These are phyloP conservation scores for Sterna hirundo DNA, from an alignment of 2,113 vertebrate genomes.

Conservation along the genomic window DNA sequence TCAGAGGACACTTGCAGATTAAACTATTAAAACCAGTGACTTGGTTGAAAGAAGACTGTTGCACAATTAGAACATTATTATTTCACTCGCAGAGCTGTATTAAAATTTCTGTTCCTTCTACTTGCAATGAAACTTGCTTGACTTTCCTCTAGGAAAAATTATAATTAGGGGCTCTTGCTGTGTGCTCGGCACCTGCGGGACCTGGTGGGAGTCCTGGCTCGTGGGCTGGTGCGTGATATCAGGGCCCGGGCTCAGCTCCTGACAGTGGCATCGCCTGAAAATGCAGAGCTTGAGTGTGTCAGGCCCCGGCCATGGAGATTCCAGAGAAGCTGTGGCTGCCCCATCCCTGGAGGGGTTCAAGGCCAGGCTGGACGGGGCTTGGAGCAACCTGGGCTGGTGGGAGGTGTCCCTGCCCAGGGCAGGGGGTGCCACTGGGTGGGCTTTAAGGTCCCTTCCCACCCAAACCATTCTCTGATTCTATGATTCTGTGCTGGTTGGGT, in stretches of 20 bases:
- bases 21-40: not conserved
- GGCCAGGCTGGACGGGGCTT: too few species aligned
- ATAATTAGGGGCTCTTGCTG: not conserved
- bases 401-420: too few species aligned
- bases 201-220: too few species aligned
- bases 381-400: too few species aligned
- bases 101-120: not conserved
- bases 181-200: not conserved
- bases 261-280: fast-evolving
- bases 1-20: not conserved
- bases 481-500: not conserved
- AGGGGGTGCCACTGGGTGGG: too few species aligned
- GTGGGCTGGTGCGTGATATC: fast-evolving
- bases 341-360: too few species aligned
- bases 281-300: not conserved
- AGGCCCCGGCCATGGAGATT: not conserved
- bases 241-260: not conserved
- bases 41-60: not conserved
- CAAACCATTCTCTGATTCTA: too few species aligned
- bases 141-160: not conserved
- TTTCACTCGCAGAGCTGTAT: not conserved
- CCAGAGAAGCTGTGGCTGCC: not conserved
- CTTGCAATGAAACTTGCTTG: not conserved
- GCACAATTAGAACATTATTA: not conserved
- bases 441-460: too few species aligned